Percentiles rank a stretch among this genome's conserved stretches.
Conservation (phyloP, 2,113 vertebrate species). For the Cryptomyrus ogoouensis region DNA sequence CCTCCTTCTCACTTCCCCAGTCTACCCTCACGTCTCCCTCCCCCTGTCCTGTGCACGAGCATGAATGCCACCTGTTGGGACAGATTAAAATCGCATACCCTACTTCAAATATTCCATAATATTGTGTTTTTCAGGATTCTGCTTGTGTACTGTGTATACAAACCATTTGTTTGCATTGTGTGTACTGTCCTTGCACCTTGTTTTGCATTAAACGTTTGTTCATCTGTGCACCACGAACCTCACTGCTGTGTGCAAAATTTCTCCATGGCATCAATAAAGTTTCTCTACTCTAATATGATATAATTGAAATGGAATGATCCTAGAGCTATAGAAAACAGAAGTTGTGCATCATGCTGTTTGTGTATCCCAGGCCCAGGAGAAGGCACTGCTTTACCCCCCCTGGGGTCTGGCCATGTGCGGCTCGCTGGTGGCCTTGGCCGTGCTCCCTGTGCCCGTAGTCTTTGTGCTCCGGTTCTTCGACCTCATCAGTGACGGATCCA, state of each 20-base stretch:
- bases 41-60: not conserved
- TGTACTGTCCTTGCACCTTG: not conserved
- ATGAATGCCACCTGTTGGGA: not conserved
- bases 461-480: constrained; percentile 75
- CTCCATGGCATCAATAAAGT: not conserved
- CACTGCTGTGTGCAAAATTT: not conserved
- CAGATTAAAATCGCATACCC: not conserved
- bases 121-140: not conserved
- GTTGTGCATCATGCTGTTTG: not conserved
- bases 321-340: not conserved
- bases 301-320: not conserved
- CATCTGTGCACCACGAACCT: not conserved
- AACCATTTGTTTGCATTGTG: not conserved
- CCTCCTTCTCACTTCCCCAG: not conserved
- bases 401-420: constrained; percentile 83
- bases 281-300: not conserved
- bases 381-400: constrained; percentile 68
- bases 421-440: constrained; percentile 73
- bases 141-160: not conserved
- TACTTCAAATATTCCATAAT: not conserved
- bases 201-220: not conserved
- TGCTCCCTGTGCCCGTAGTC: constrained; percentile 81
- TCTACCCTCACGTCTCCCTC: not conserved
- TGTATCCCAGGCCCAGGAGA: constrained; percentile 22
- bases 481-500: constrained; percentile 69